Percentiles rank a stretch among this genome's conserved stretches.
Evolutionary conservation across 2,888 invertebrate species (phyloP).

Genomic region (Eupithecia vulgata): DNA sequence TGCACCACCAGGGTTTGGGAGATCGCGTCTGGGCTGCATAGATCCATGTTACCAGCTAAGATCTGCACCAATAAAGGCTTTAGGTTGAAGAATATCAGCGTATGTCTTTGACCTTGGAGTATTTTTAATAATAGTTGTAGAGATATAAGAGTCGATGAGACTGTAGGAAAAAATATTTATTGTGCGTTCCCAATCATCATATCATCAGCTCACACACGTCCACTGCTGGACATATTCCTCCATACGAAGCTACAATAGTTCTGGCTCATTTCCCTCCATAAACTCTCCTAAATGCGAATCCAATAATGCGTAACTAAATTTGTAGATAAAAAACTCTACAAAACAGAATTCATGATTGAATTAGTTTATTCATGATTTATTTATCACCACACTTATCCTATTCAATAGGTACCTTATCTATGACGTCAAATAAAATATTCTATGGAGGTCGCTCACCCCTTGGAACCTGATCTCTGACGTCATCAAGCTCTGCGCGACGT

Average conservation of each 20-base stretch:
- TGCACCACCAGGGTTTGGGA: conserved; percentile 50
- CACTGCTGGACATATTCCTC: too few relatives aligned
- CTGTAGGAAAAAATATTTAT: background rate
- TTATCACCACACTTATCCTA: too few relatives aligned
- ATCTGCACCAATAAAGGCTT: conserved; percentile 57
- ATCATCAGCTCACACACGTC: too few relatives aligned
- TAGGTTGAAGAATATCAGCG: background rate
- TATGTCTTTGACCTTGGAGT: background rate
- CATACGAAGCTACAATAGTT: too few relatives aligned
- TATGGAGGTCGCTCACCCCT: conserved; percentile 73
- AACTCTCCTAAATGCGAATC: background rate
- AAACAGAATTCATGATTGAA: background rate
- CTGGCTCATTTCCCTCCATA: too few relatives aligned
- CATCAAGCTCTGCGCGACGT: conserved; percentile 72
- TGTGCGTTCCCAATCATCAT: background rate
- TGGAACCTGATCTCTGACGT: conserved; percentile 76
- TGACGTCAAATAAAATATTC: background rate
- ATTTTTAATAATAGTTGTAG: background rate
- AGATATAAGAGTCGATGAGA: background rate
- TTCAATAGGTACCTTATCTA: too few relatives aligned
- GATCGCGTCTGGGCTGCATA: conserved; percentile 59
- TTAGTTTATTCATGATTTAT: too few relatives aligned
- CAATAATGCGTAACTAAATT: background rate
- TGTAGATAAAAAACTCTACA: background rate
- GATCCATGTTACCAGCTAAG: conserved; percentile 61